Base-by-base conservation (phyloP, 2,113 vertebrate species). In the Prunella himalayana region DNA sequence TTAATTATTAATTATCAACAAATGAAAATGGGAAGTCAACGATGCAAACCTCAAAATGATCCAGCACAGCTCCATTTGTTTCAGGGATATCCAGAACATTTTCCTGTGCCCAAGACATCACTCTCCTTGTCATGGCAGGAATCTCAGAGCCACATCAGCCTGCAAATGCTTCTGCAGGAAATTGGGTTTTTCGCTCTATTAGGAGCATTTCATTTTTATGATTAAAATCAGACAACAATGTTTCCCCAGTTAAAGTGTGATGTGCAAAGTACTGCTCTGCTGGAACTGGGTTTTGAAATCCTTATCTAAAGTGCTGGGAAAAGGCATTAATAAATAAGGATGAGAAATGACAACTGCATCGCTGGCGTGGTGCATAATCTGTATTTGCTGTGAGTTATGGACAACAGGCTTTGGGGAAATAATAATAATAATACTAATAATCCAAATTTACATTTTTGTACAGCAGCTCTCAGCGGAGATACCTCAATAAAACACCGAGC, bases 181-280 rank as follows among this genome's bases (percentile, higher is more conserved):
- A 97, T 97, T 97, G 96, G 76, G 82, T 96, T 97, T 97, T 96
- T 88, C 13, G 69, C 95, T 97, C 95, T 97, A 96, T 97, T 97
- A 96, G 82, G 91, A 96, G 82, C 94, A 82, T 94, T 96, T 96
- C 89, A 94, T 97, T 97, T 97, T 96, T 90, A 22, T 95, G 97
- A 97, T 97, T 96, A 96, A 96, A 97, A 96, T 97, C 96, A 96
- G 94, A 95, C 95, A 96, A 96, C 93, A 96, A 82, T 88, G 92
- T 94, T 97, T 92, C 78, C 88, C 78, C 94, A 54, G 89, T 86
- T 90, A 68, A 94, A 95, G 94, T 21, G 90, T 31, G 66, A 82
- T 16, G 79, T 54, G 92, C 76, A 56, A 91, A 93, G 75, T 25
- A 59, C 3, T 33, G 78, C 64, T 83, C 70, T 23, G 63, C 88